Conservation (phyloP, 2,888 invertebrate genomes). For the Nephrotoma guestfalica region DNA sequence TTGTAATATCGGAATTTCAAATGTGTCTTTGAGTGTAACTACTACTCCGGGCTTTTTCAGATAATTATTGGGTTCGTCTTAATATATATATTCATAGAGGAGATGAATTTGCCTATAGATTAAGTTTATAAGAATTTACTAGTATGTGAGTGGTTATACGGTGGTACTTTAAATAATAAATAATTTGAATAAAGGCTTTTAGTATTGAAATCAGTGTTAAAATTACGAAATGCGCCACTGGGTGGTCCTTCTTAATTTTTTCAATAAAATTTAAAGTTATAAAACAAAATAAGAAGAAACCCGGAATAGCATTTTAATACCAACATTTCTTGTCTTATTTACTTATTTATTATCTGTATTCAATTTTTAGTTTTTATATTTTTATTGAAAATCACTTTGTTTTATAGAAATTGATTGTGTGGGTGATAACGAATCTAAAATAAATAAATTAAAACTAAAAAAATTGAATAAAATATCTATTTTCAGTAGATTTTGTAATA, state of each 20-base stretch:
- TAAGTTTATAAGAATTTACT: too few relatives aligned
- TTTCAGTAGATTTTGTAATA: background rate
- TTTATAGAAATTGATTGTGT: background rate
- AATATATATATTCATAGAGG: too few relatives aligned
- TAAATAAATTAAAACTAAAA: background rate
- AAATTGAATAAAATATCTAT: background rate
- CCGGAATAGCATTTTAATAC: background rate
- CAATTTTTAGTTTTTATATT: background rate
- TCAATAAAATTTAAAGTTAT: background rate
- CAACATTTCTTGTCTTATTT: background rate
- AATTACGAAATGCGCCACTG: background rate
- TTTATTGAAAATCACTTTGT: background rate
- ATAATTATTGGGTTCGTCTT: too few relatives aligned
- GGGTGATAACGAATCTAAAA: background rate
- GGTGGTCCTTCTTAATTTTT: background rate
- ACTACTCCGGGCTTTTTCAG: too few relatives aligned
- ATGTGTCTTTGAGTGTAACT: background rate
- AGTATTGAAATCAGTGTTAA: too few relatives aligned
- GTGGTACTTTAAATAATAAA: too few relatives aligned
- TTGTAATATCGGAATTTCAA: background rate
- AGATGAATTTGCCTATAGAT: too few relatives aligned
- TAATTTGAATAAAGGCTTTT: too few relatives aligned
- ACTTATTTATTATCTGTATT: background rate
- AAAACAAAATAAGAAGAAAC: background rate
- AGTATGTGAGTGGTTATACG: too few relatives aligned